Conservation (phyloP, 2,888 invertebrate species). For the Sarcophaga variegata region DNA sequence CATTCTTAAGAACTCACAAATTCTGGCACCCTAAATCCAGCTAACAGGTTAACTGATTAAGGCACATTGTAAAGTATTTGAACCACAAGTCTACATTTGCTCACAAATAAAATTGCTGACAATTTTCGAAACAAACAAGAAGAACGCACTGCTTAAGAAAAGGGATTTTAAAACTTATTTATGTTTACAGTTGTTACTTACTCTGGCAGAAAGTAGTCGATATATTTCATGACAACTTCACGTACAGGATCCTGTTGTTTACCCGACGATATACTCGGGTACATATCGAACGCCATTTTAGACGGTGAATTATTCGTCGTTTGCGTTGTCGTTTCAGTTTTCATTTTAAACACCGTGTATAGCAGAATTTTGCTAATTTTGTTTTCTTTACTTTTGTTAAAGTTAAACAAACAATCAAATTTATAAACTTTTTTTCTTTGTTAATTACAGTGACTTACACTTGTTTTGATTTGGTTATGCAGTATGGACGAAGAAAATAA, state of each 20-base stretch:
- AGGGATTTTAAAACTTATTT: not conserved
- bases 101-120: too few relatives aligned
- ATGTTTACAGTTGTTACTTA: constrained; percentile 82
- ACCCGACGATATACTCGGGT: constrained; percentile 84
- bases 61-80: too few relatives aligned
- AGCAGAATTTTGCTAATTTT: constrained; percentile 61
- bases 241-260: constrained; percentile 86
- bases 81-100: too few relatives aligned
- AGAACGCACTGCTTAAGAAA: too few relatives aligned
- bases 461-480: not conserved
- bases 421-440: constrained; percentile 32
- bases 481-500: not conserved
- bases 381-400: constrained; percentile 16
- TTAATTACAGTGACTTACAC: not conserved
- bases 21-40: too few relatives aligned
- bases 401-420: constrained; percentile 16
- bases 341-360: constrained; percentile 73
- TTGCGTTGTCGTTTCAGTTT: constrained; percentile 77
- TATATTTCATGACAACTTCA: constrained; percentile 87
- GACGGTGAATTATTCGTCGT: constrained; percentile 82
- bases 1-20: too few relatives aligned
- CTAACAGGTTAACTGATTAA: too few relatives aligned
- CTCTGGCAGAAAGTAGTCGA: constrained; percentile 88
- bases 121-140: too few relatives aligned
- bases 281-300: constrained; percentile 84